Base-by-base conservation (phyloP, 35 echinoderm and acorn worm genomes). In the Apostichopus parvimensis region DNA sequence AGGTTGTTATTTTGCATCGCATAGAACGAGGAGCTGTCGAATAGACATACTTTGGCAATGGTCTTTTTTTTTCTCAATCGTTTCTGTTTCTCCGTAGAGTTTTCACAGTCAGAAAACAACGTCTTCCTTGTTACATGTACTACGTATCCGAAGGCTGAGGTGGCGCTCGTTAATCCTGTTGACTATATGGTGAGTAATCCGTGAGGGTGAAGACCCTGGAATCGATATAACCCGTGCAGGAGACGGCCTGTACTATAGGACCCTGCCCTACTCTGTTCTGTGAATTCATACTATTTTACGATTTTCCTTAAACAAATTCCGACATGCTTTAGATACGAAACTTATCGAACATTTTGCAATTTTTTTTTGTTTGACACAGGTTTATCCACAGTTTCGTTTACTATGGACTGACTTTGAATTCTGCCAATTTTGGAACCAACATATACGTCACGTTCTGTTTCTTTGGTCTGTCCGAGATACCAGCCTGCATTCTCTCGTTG, bases 351-450 rank as follows among this genome's bases (percentile, higher is more conserved):
- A 45, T 45, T 45, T 45, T 34, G 1, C 28, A 34, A 1, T 34
- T 34, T 34, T 79, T 0, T 89, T 23, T 90, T 90, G 0, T 8
- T 56, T 12, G 55, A 8, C 5, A 17, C 21, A 90, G 88, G 88
- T 77, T 54, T 90, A 54, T 78, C 22, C 68, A 77, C 25, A 90
- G 70, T 90, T 57, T 90, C 6, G 88, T 90, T 11, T 90, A 77
- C 72, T 90, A 90, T 56, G 88, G 75, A 4, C 24, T 90, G 9
- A 77, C 88, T 77, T 68, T 90, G 73, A 77, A 52, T 25, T 18
- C 88, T n/a, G 11, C 88, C n/a, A 22, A 17, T 57, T 90, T 90
- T 77, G 88, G 88, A 12, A 25, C 53, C 4, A 90, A 77, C 45
- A 70, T 55, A 2, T 90, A 90, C 73, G 25, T 90, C 13, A 76